Evolutionary conservation across 2,797 vertebrate species (phyloP).

Genomic region (Sebastes itinus): DNA sequence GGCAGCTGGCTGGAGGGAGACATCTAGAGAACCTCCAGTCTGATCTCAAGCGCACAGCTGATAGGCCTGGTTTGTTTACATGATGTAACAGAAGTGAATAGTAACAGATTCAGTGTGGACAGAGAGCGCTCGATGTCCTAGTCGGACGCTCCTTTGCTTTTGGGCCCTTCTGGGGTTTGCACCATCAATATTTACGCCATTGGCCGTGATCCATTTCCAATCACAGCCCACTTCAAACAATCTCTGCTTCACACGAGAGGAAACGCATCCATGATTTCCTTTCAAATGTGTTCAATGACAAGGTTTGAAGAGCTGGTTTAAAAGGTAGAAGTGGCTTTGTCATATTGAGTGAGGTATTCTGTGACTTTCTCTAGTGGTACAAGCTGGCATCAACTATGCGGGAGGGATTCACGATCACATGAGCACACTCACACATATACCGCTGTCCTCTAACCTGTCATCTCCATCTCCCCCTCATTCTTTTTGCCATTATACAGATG

Average conservation of each 20-base stretch:
- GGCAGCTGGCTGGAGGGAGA: too few species aligned
- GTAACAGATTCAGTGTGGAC: background rate
- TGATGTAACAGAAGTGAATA: background rate
- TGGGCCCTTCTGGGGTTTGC: background rate
- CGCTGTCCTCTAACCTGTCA: background rate
- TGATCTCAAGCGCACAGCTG: too few species aligned
- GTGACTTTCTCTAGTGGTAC: background rate
- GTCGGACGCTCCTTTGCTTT: background rate
- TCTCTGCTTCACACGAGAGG: background rate
- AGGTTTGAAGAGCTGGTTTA: background rate
- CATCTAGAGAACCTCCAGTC: too few species aligned
- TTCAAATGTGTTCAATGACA: conserved; percentile 2
- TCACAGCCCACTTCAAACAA: background rate
- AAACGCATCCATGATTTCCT: background rate
- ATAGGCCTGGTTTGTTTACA: background rate
- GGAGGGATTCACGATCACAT: background rate
- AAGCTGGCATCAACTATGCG: background rate
- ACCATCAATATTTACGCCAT: background rate
- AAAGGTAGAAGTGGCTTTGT: background rate
- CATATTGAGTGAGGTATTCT: background rate
- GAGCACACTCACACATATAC: background rate
- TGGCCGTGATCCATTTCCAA: background rate
- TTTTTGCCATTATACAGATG: background rate
- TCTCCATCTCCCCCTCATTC: conserved; percentile 1
- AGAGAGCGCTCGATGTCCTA: background rate